These are phyloP conservation scores for Cryptocephalus moraei DNA, from an alignment of 2,888 invertebrate species.

Conservation along the genomic window DNA sequence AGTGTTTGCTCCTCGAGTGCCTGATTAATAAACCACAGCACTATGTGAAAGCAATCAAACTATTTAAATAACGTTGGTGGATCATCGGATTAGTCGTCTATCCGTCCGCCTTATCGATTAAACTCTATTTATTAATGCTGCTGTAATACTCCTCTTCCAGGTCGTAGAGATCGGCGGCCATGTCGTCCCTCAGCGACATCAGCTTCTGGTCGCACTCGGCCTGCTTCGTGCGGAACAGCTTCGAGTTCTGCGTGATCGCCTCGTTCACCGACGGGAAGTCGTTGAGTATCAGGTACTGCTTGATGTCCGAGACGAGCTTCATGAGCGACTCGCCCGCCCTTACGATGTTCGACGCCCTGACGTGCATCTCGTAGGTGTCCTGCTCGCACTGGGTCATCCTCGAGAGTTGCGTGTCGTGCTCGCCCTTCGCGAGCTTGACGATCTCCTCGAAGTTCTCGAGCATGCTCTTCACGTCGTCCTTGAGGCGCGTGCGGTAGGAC, in stretches of 20 bases:
- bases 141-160: slow-evolving; percentile 90
- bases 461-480: slow-evolving; percentile 96
- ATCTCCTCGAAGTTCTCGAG: slow-evolving; percentile 95
- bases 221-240: slow-evolving; percentile 80
- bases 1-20: too few species aligned
- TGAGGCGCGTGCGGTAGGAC: slow-evolving; percentile 87
- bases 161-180: slow-evolving; percentile 88
- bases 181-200: slow-evolving; percentile 85
- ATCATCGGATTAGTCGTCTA: too few species aligned
- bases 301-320: slow-evolving; percentile 95
- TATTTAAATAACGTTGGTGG: too few species aligned
- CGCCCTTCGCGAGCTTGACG: slow-evolving; percentile 78
- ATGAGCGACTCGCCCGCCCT: slow-evolving; percentile 93
- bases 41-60: too few species aligned
- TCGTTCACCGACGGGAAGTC: slow-evolving; percentile 98
- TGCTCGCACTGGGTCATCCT: slow-evolving; percentile 90
- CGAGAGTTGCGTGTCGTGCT: slow-evolving; percentile 82
- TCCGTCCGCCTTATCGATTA: too few species aligned
- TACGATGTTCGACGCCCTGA: slow-evolving; percentile 91
- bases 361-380: slow-evolving; percentile 95
- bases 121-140: slow-evolving; percentile 68
- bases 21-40: too few species aligned
- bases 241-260: slow-evolving; percentile 88
- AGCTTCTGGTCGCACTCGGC: slow-evolving; percentile 88
- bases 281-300: slow-evolving; percentile 94